Percentiles rank a stretch among this genome's conserved stretches.
These are phyloP conservation scores for Masticophis lateralis DNA, from an alignment of 2,797 vertebrate species.

Conservation along the genomic window DNA sequence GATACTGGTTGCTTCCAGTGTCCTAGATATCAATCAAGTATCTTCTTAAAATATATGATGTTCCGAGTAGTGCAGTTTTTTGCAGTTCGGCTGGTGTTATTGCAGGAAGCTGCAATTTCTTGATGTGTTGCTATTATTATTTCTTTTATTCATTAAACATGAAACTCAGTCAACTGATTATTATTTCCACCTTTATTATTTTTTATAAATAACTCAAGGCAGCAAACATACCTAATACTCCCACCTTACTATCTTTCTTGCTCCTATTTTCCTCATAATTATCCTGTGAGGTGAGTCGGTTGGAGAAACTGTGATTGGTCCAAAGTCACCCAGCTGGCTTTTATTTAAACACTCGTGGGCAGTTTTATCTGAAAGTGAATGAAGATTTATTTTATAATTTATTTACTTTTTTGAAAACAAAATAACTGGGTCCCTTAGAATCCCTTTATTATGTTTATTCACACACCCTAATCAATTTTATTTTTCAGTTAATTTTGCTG, in stretches of 20 bases:
- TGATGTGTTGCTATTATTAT: too few relatives aligned
- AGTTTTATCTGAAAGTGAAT: not conserved
- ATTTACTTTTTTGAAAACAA: not conserved
- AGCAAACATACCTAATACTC: not conserved
- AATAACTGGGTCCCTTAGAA: constrained; percentile 27
- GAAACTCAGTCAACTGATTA: too few relatives aligned
- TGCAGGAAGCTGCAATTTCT: too few relatives aligned
- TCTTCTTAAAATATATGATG: too few relatives aligned
- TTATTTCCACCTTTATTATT: not conserved
- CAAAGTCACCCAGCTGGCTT: not conserved
- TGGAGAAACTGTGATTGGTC: not conserved
- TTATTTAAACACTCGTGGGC: not conserved
- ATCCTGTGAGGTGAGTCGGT: not conserved
- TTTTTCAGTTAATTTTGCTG: constrained; percentile 51
- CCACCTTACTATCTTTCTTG: not conserved
- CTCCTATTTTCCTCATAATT: not conserved
- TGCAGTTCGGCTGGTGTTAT: too few relatives aligned
- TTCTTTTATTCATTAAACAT: too few relatives aligned
- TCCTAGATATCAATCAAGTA: too few relatives aligned
- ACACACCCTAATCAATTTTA: constrained; percentile 47
- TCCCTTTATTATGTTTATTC: constrained; percentile 30
- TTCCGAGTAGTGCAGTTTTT: too few relatives aligned
- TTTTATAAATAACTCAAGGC: not conserved
- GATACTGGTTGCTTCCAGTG: too few relatives aligned
- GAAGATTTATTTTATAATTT: constrained; percentile 13